Conservation (phyloP, 2,888 invertebrate species). For the Oxytorus armatus region DNA sequence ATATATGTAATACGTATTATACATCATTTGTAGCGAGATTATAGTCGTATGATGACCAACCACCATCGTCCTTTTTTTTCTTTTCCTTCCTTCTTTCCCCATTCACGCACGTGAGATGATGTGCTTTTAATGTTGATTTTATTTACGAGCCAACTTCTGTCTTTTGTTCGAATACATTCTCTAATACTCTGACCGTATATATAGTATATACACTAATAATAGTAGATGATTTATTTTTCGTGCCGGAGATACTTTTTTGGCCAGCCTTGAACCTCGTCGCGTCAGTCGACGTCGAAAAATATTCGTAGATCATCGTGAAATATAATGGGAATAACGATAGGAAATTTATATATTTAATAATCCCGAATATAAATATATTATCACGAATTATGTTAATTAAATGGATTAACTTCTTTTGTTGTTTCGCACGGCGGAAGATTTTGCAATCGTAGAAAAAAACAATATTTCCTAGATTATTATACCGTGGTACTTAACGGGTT, state of each 20-base stretch:
- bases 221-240: constrained; percentile 34
- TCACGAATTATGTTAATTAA: too few species aligned
- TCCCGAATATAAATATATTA: too few species aligned
- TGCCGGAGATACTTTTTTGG: constrained; percentile 49
- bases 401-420: too few species aligned
- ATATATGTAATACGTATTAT: constrained; percentile 32
- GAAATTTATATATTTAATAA: too few species aligned
- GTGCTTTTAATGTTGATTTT: constrained; percentile 73
- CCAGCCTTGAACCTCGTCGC: constrained; percentile 60
- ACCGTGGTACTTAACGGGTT: too few species aligned
- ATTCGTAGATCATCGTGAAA: constrained; percentile 1
- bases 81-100: constrained; percentile 57
- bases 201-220: constrained; percentile 13
- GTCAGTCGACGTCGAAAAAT: constrained; percentile 15
- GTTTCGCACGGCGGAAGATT: too few species aligned
- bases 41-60: constrained; percentile 70
- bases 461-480: too few species aligned
- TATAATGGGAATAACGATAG: too few species aligned
- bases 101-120: constrained; percentile 64
- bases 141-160: constrained; percentile 70
- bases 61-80: constrained; percentile 55
- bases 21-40: constrained; percentile 69
- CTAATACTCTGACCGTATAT: constrained; percentile 21
- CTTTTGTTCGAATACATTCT: constrained; percentile 58
- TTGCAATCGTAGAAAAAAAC: too few species aligned